Base-by-base conservation (phyloP, 1,140 invertebrate species). In the Zaprionus gabonicus region DNA sequence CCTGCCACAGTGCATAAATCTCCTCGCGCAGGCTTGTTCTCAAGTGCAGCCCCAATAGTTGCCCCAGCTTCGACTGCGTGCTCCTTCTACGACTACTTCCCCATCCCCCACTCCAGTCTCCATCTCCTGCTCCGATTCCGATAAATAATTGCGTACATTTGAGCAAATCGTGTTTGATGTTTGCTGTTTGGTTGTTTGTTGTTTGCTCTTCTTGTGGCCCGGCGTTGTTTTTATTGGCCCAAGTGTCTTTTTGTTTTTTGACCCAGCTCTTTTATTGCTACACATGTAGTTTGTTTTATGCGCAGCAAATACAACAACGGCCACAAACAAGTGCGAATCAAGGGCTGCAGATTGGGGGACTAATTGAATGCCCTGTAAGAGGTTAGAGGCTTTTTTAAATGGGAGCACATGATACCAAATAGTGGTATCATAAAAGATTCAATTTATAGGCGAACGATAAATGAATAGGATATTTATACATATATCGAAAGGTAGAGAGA, bases 91-190 rank as follows among this genome's bases (percentile, higher is more conserved):
- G 15, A 44, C 41, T n/a, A 6, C 41, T 2, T 17, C 41, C 17
- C n/a, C 41, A 15, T 17, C n/a, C 17, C 41, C n/a, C 6, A n/a
- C n/a, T 7, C 63, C 65, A 17, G 6, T 4, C 49, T 65, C 60
- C 69, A 10, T 51, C 76, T 70, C 44, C 80, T 15, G 27, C 31
- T 77, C 67, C 59, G 66, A 62, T 82, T 81, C 63, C 82, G 84
- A 85, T 91, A 91, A 91, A 91, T 91, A 91, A 91, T 91, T 91
- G 88, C 88, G 81, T 88, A 91, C 88, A 91, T 91, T 91, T 91
- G 81, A 80, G 78, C 81, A 91, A 91, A 91, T 88, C 84, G 84
- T 91, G 88, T 91, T 91, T 91, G 88, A 91, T 84, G 88, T 91
- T 91, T 91, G 82, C 80, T 81, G 72, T 71, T 81, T 85, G 76